These are phyloP conservation scores for Pandion haliaetus DNA, from an alignment of 2,113 vertebrate species.

Conservation along the genomic window DNA sequence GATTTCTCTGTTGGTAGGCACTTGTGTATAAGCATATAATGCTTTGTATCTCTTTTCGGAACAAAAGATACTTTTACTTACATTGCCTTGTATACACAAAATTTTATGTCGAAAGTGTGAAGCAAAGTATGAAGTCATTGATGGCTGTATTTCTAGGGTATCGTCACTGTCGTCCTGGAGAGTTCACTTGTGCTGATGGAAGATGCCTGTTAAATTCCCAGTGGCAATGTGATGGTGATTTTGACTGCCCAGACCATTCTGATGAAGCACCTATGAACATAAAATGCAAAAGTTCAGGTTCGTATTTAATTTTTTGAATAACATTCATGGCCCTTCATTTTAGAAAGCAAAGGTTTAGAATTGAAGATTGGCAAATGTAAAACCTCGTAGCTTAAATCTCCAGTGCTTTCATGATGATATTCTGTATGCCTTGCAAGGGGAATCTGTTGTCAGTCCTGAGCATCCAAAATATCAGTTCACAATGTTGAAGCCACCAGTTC, in stretches of 20 bases:
- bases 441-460: neutral
- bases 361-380: neutral
- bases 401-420: neutral
- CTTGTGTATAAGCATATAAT: fast-evolving
- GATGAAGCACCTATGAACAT: conserved; percentile 93
- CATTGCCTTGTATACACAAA: neutral
- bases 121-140: neutral
- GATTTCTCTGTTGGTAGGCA: neutral
- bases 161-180: conserved; percentile 84
- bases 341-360: neutral
- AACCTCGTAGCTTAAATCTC: neutral
- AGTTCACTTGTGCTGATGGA: conserved; percentile 92
- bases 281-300: conserved; percentile 91
- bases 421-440: neutral
- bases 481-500: neutral
- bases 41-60: neutral
- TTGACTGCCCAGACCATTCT: conserved; percentile 93
- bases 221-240: conserved; percentile 96
- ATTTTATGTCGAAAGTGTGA: neutral
- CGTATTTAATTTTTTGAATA: neutral
- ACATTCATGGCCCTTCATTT: fast-evolving
- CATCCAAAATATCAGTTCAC: neutral
- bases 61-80: neutral
- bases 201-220: conserved; percentile 90
- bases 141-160: conserved; percentile 76